Conservation (phyloP, 64 coral and sea anemone species). For the Actinia equina region DNA sequence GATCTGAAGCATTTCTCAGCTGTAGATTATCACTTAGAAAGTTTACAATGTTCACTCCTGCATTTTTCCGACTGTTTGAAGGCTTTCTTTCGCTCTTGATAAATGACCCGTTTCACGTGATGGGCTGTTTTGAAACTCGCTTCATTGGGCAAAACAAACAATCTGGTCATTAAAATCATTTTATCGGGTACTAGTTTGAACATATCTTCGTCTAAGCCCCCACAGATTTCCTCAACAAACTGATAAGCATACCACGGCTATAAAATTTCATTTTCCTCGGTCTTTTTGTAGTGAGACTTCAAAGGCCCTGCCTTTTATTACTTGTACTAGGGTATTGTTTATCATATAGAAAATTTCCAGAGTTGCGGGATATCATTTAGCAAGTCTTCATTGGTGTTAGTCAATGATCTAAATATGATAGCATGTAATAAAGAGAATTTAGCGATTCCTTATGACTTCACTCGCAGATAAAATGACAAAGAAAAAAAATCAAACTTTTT, state of each 20-base stretch:
- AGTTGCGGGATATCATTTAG: slow-evolving; percentile 13
- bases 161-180: background rate
- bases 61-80: background rate
- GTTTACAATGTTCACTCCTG: background rate
- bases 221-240: slow-evolving; percentile 13
- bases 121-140: background rate
- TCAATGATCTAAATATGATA: slow-evolving; percentile 16
- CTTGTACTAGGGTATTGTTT: background rate
- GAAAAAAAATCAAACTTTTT: background rate
- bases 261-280: background rate
- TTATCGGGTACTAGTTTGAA: background rate
- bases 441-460: background rate
- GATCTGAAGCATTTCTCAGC: background rate
- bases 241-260: background rate
- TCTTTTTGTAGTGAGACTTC: background rate
- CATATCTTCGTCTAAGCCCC: slow-evolving; percentile 12
- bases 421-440: background rate
- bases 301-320: background rate
- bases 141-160: slow-evolving; percentile 1
- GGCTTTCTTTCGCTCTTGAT: background rate
- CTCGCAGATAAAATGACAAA: background rate
- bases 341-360: background rate
- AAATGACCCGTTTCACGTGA: background rate
- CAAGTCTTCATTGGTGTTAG: background rate
- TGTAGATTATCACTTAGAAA: background rate